Conservation (phyloP, 2,888 invertebrate genomes). For the Pollenia labialis region DNA sequence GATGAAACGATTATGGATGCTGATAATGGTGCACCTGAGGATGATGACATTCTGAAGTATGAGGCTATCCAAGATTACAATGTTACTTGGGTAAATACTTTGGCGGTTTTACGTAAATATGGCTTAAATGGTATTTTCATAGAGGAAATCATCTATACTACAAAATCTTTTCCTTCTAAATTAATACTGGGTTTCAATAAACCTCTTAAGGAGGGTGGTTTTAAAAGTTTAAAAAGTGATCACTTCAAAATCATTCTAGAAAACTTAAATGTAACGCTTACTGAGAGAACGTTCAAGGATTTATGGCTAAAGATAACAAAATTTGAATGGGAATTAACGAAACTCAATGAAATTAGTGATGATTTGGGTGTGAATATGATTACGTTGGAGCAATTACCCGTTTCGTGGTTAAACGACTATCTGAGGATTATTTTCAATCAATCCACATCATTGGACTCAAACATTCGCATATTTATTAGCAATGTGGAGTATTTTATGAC, state of each 20-base stretch:
- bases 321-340: conserved; percentile 70
- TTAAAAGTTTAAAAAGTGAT: conserved; percentile 62
- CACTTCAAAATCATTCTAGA: conserved; percentile 58
- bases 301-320: conserved; percentile 67
- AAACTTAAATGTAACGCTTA: conserved; percentile 26
- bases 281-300: background rate
- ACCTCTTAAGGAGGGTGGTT: conserved; percentile 70
- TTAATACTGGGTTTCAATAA: conserved; percentile 71
- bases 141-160: conserved; percentile 71
- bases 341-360: conserved; percentile 66
- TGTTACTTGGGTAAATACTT: conserved; percentile 71
- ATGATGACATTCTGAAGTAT: background rate
- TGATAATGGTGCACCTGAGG: background rate
- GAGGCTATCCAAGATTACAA: background rate
- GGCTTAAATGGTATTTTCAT: conserved; percentile 75
- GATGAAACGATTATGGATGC: conserved; percentile 34
- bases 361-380: conserved; percentile 52
- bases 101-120: conserved; percentile 73
- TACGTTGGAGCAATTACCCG: conserved; percentile 55
- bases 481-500: conserved; percentile 72
- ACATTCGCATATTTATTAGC: conserved; percentile 69
- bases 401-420: conserved; percentile 69
- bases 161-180: conserved; percentile 55
- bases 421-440: conserved; percentile 60
- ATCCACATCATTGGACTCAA: conserved; percentile 31